Evolutionary conservation across 2,888 invertebrate genomes (phyloP), one percentile per base, ranked within the genome.

Genomic region (Microctonus aethiopoides): DNA sequence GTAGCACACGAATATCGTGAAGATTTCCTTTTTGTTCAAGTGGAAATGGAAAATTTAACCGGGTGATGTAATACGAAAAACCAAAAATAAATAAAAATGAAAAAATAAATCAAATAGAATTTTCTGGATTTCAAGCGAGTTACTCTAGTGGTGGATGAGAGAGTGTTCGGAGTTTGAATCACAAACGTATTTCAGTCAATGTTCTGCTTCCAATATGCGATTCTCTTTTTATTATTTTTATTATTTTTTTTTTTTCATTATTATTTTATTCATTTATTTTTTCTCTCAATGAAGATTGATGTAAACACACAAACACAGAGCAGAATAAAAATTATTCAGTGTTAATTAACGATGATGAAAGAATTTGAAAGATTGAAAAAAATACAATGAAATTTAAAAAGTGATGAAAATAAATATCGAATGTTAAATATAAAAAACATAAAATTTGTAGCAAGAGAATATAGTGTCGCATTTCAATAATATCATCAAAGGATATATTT

Each of bases 11-110:
- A 26, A 34, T 6, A 16, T 16, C 51, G 46, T 29, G 29, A 62
- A 26, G 41, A 24, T 32, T 22, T 39, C n/a, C 11, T 29, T 46
- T 16, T 62, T 51, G 7, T 32, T 16, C 11, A 34, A 20, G 20
- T 32, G 4, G 59, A 46, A 46, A 62, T 62, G 62, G 29, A 46
- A 51, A 32, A 51, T 62, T 29, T 16, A 9, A 36, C 51, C 13
- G 46, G 16, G 29, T 16, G 16, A 24, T 46, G 16, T 24, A n/a
- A 41, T 61, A 24, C 13, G 13, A 22, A 24, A 26, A n/a, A n/a
- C n/a, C 2, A 16, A 46, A 46, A 20, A 46, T n/a, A n/a, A 0
- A 6, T 9, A 46, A 3, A 46, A 46, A 26, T n/a, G 7, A 7
- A 26, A 6, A 41, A n/a, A 46, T 24, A 26, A 57, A 29, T 32